Conservation (phyloP, 2,888 invertebrate species). For the Sturmia bella region DNA sequence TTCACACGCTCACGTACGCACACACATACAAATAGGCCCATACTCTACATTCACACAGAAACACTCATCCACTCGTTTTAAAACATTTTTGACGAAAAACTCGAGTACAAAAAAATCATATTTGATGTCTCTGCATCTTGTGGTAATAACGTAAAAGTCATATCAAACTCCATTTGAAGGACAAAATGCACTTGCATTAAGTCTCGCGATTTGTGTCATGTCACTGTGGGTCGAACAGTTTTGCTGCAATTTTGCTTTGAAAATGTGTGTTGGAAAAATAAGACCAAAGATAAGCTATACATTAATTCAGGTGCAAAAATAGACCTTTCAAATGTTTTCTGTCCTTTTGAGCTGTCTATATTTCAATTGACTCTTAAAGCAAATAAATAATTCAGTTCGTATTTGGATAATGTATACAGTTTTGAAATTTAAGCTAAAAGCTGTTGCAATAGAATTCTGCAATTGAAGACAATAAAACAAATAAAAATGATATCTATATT, state of each 20-base stretch:
- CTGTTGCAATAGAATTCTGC: too few relatives aligned
- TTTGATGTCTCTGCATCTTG: constrained; percentile 33
- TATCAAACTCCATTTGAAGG: constrained; percentile 11
- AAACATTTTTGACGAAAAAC: constrained; percentile 63
- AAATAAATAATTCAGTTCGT: too few relatives aligned
- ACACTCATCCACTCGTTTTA: constrained; percentile 55
- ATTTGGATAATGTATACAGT: too few relatives aligned
- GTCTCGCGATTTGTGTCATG: neutral
- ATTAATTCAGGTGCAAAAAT: too few relatives aligned
- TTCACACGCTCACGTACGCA: constrained; percentile 49
- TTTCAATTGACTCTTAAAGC: too few relatives aligned
- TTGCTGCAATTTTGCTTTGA: too few relatives aligned
- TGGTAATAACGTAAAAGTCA: constrained; percentile 27
- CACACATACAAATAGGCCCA: constrained; percentile 4
- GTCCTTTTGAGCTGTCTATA: too few relatives aligned
- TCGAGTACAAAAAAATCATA: constrained; percentile 42
- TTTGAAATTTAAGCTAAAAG: too few relatives aligned
- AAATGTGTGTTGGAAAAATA: neutral
- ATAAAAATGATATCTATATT: too few relatives aligned
- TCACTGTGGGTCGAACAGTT: constrained; percentile 1
- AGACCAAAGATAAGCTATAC: too few relatives aligned
- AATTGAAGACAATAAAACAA: too few relatives aligned
- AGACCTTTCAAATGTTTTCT: too few relatives aligned
- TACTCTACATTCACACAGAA: constrained; percentile 41
- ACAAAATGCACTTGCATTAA: constrained; percentile 16